phyloP scores from a whole-genome alignment of 2,113 vertebrate species.

The Peromyscus polionotus region DNA sequence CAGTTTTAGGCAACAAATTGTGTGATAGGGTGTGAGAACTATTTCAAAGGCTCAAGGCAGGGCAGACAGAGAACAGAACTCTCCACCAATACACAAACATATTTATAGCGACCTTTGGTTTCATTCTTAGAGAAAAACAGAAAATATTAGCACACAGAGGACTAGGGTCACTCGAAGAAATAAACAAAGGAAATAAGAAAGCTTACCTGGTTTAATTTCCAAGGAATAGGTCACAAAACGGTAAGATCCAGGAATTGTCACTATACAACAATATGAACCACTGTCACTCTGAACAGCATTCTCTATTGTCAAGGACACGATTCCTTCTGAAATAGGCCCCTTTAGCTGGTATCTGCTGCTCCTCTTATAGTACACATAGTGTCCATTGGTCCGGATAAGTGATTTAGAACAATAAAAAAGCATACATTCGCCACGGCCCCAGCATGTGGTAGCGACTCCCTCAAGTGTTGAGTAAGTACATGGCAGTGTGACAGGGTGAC shows the following conservation, averaged over 20 bases:
- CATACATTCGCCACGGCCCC: background rate
- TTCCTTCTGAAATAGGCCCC: constrained; percentile 69
- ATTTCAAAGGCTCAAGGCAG: background rate
- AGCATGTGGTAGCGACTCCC: background rate
- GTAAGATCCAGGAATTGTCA: constrained; percentile 84
- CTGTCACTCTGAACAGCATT: constrained; percentile 77
- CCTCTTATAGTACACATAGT: background rate
- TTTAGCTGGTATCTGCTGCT: constrained; percentile 83
- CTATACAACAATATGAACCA: constrained; percentile 91
- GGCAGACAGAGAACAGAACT: background rate
- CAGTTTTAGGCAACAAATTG: background rate
- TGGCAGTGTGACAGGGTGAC: background rate
- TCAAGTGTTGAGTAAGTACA: background rate
- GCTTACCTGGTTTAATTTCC: constrained; percentile 83
- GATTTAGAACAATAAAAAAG: constrained; percentile 67
- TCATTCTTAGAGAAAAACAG: background rate
- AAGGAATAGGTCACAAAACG: background rate
- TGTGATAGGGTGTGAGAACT: background rate
- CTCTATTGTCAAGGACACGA: constrained; percentile 90
- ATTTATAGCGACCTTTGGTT: background rate
- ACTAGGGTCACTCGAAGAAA: background rate
- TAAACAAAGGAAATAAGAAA: background rate
- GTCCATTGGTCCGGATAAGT: constrained; percentile 84
- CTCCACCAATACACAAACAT: background rate
- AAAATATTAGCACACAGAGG: constrained; percentile 39